Conservation (phyloP, 92 coral and sea anemone species). For the Phenganax marumi region DNA sequence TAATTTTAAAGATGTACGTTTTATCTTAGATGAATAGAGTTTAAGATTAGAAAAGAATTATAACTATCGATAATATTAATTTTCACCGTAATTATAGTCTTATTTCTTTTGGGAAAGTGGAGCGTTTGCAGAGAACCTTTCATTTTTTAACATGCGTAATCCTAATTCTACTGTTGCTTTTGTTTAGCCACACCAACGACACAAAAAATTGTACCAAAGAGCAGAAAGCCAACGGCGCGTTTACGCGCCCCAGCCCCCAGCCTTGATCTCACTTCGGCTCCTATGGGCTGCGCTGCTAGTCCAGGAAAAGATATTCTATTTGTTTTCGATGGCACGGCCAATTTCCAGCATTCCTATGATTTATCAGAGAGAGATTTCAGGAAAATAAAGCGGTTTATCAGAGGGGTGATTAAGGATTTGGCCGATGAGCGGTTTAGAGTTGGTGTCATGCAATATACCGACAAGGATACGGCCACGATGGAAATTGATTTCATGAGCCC, state of each 20-base stretch:
- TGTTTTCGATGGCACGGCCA: constrained; percentile 29
- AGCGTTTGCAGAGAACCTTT: too few relatives aligned
- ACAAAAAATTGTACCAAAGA: not conserved
- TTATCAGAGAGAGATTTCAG: not conserved
- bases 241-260: constrained; percentile 10
- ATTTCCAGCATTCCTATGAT: not conserved
- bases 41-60: too few relatives aligned
- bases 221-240: not conserved
- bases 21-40: too few relatives aligned
- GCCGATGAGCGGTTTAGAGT: constrained; percentile 10
- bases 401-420: not conserved
- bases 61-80: too few relatives aligned
- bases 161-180: not conserved
- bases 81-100: too few relatives aligned
- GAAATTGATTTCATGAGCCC: constrained; percentile 20
- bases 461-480: not conserved
- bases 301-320: constrained; percentile 32
- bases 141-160: not conserved
- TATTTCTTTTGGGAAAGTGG: too few relatives aligned
- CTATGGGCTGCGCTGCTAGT: constrained; percentile 18
- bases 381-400: not conserved
- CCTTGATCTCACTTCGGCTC: not conserved
- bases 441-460: constrained; percentile 33
- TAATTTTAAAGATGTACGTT: too few relatives aligned
- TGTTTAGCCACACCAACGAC: not conserved